Evolutionary conservation across 2,113 vertebrate genomes (phyloP), one percentile per base, ranked within the genome.

Genomic region (Oncorhynchus mykiss): DNA sequence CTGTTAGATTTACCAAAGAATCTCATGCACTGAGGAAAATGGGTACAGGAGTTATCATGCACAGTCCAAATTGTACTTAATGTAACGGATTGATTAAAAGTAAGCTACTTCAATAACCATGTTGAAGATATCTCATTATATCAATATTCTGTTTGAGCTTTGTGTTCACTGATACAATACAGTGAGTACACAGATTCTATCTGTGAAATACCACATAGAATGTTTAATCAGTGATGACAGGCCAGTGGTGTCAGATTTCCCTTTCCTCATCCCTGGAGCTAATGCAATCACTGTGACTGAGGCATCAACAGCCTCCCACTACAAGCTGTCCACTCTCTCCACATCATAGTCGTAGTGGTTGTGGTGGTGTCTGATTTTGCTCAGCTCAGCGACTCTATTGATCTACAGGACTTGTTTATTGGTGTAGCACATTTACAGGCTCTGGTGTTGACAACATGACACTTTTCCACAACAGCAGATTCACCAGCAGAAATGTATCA

Each of bases 401-500:
- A 70, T 71, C 3, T 49, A 45, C 18, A 34, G 16, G 22, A 11
- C 31, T 48, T 20, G 31, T 27, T 31, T 73, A 62, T 25, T 25
- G 24, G n/a, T 59, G 16, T 34, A 74, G 25, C 29, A 57, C 34
- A 49, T 34, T 70, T 34, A 54, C 48, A 72, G 70, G 3, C 27
- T 57, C 49, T 13, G 34, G 45, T n/a, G 48, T 29, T 69, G 65
- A 70, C 72, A 18, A 78, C 48, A 51, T 49, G 27, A 62, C 70
- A 62, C 3, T n/a, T n/a, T 34, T 18, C 24, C 11, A 22, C 11
- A 64, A 16, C n/a, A 48, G 16, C 9, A 7, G 60, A 59, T 66
- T 67, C 31, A 34, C 39, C 72, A 22, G 11, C 60, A 49, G 13
- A 34, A 67, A 27, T 29, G 25, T 22, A 75, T 69, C 12, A 13